Percentiles rank a stretch among this genome's conserved stretches.
Evolutionary conservation across 2,888 invertebrate species (phyloP).

Genomic region (Synergus japonicus): DNA sequence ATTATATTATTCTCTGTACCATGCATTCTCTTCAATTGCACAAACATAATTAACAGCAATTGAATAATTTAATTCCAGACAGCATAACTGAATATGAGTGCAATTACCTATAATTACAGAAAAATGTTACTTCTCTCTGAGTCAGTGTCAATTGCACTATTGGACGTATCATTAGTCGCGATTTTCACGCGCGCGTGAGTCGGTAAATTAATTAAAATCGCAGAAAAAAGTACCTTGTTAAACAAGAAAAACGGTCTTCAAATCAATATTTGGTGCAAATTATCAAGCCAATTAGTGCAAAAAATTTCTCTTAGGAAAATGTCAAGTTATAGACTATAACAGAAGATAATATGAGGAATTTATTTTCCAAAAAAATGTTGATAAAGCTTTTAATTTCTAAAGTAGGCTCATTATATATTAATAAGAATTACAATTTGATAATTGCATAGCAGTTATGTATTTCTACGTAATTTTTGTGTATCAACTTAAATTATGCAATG

Average conservation of each 20-base stretch:
- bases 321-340: background rate
- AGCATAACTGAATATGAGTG: slow-evolving; percentile 1
- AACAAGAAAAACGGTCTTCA: background rate
- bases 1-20: slow-evolving; percentile 2
- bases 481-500: slow-evolving; percentile 5
- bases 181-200: background rate
- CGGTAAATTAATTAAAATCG: background rate
- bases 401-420: background rate
- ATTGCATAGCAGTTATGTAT: background rate
- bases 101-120: slow-evolving; percentile 1
- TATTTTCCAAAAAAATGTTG: too few relatives aligned
- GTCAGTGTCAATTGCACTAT: background rate
- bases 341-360: too few relatives aligned
- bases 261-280: background rate
- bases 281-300: background rate
- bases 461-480: background rate
- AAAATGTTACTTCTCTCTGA: background rate
- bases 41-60: background rate
- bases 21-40: slow-evolving; percentile 2
- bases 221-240: background rate
- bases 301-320: background rate
- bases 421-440: background rate
- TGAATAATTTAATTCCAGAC: background rate
- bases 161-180: background rate
- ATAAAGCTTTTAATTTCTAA: too few relatives aligned